phyloP scores from a whole-genome alignment of 1,140 invertebrate species.

The Neodiprion virginianus region DNA sequence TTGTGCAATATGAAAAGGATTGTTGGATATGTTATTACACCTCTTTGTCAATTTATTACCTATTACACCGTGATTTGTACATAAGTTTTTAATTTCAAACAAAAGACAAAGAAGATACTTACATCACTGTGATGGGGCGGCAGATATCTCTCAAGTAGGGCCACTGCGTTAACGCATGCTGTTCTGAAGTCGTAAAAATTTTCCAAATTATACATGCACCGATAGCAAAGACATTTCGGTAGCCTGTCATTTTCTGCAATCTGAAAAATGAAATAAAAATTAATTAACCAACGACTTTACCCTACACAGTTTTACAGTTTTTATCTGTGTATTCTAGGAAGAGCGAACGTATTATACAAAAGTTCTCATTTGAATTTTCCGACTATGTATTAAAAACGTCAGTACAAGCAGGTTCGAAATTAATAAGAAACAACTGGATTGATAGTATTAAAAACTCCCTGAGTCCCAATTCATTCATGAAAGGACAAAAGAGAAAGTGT shows the following conservation, averaged over 20 bases:
- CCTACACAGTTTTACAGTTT: background rate
- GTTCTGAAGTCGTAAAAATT: constrained; percentile 64
- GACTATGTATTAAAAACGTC: no score
- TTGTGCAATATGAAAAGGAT: constrained; percentile 22
- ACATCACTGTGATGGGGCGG: constrained; percentile 35
- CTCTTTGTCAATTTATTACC: background rate
- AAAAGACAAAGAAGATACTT: background rate
- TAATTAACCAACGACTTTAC: background rate
- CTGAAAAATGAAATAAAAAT: constrained; percentile 43
- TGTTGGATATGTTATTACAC: background rate
- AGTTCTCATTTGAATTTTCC: no score
- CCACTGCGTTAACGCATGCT: constrained; percentile 60
- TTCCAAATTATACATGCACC: constrained; percentile 64
- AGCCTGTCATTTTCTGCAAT: constrained; percentile 59
- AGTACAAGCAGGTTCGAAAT: no score
- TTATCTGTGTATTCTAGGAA: background rate
- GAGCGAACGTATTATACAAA: background rate
- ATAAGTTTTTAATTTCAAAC: background rate
- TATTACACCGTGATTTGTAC: background rate
- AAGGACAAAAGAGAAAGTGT: constrained; percentile 38
- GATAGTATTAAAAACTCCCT: constrained; percentile 34
- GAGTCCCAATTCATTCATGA: constrained; percentile 38
- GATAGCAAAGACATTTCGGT: constrained; percentile 62
- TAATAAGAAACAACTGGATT: constrained; percentile 23
- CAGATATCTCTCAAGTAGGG: constrained; percentile 53